A percentile compares a stretch with the other conserved stretches of the same genome.
phyloP scores from a whole-genome alignment of 2,888 invertebrate genomes.

The Malthinus seriepunctatus region DNA sequence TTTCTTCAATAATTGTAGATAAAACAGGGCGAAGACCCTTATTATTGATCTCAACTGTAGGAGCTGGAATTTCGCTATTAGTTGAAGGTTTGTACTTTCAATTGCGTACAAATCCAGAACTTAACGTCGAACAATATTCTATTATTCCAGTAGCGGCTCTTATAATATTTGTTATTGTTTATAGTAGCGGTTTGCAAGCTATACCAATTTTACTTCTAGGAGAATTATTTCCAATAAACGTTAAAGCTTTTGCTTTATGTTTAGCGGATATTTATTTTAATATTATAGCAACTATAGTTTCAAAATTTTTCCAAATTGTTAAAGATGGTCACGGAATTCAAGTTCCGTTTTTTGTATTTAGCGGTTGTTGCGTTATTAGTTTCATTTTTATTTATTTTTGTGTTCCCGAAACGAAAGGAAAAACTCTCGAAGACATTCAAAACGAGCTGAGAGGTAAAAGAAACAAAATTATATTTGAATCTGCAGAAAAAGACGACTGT shows the following conservation, averaged over 20 bases:
- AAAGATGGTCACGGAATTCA: slow-evolving; percentile 64
- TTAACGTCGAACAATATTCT: slow-evolving; percentile 40
- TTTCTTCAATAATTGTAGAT: slow-evolving; percentile 63
- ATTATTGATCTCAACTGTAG: slow-evolving; percentile 58
- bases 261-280: slow-evolving; percentile 57
- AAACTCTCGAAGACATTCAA: slow-evolving; percentile 71
- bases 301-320: slow-evolving; percentile 55
- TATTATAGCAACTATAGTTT: slow-evolving; percentile 53
- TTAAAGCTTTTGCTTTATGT: slow-evolving; percentile 59
- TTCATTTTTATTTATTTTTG: slow-evolving; percentile 62
- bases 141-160: slow-evolving; percentile 54
- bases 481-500: too few species aligned
- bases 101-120: slow-evolving; percentile 45
- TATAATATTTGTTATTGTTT: slow-evolving; percentile 54
- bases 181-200: slow-evolving; percentile 56
- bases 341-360: slow-evolving; percentile 69
- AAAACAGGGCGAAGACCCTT: slow-evolving; percentile 65
- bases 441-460: slow-evolving; percentile 56
- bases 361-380: slow-evolving; percentile 63
- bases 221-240: slow-evolving; percentile 58
- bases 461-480: background rate
- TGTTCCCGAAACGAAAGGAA: slow-evolving; percentile 73
- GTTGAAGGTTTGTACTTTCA: slow-evolving; percentile 53
- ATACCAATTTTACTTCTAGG: slow-evolving; percentile 56
- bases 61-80: slow-evolving; percentile 48